Evolutionary conservation across 1,140 invertebrate species (phyloP).

Genomic region (Contarinia nasturtii): DNA sequence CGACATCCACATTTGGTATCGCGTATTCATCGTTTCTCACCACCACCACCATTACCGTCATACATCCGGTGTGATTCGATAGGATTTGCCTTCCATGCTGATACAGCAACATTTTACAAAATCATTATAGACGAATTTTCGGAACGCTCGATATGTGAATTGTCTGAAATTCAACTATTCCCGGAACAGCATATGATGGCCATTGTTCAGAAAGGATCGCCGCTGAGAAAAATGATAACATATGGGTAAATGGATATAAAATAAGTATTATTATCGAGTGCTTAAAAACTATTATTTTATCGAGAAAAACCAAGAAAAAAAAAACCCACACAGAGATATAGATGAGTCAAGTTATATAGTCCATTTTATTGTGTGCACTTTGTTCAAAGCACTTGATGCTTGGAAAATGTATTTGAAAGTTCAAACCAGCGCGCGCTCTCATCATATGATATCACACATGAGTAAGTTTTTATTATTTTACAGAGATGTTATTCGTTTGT

Average conservation of each 20-base stretch:
- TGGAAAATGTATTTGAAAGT: no score
- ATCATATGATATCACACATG: neutral
- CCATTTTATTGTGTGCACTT: no score
- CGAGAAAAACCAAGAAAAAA: no score
- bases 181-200: conserved; percentile 29
- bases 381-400: no score
- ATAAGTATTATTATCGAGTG: neutral
- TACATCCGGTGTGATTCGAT: neutral
- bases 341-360: no score
- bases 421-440: no score
- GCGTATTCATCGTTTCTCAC: no score
- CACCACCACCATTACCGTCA: no score
- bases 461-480: neutral
- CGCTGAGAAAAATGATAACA: conserved; percentile 37
- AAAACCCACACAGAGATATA: neutral
- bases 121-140: conserved; percentile 35
- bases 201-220: conserved; percentile 34
- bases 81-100: conserved; percentile 41
- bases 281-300: neutral
- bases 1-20: no score
- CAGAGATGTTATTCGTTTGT: neutral
- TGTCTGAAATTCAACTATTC: conserved; percentile 34
- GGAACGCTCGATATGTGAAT: conserved; percentile 38
- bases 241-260: conserved; percentile 28
- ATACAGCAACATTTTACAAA: conserved; percentile 36